These are phyloP conservation scores for Drosophila funebris DNA, from an alignment of 1,140 invertebrate genomes.

Conservation along the genomic window DNA sequence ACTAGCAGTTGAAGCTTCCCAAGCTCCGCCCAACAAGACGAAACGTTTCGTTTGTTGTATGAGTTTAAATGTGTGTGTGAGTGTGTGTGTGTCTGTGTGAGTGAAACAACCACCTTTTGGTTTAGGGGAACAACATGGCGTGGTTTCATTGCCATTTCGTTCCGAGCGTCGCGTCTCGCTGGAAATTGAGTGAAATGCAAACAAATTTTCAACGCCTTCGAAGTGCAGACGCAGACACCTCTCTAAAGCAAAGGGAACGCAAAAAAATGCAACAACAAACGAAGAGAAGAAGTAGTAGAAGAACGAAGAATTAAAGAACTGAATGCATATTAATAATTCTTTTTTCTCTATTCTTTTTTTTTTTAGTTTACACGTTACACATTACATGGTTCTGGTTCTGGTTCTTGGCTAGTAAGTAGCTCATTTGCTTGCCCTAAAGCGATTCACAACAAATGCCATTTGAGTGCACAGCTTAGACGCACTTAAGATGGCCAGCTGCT, in stretches of 20 bases:
- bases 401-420: constrained; percentile 2
- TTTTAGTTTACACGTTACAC: constrained; percentile 43
- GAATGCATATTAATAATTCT: constrained; percentile 61
- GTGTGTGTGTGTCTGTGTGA: constrained; percentile 18
- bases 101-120: constrained; percentile 29
- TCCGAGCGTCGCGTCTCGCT: constrained; percentile 37
- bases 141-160: constrained; percentile 68
- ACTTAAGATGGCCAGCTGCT: constrained; percentile 38
- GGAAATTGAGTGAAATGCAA: constrained; percentile 64
- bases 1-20: constrained; percentile 17
- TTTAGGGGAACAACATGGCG: constrained; percentile 61
- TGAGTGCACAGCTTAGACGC: constrained; percentile 54
- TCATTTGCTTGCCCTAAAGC: constrained; percentile 15
- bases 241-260: background rate
- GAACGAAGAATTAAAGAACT: constrained; percentile 38
- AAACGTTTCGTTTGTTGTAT: background rate
- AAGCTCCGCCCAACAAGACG: constrained; percentile 59
- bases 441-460: constrained; percentile 32
- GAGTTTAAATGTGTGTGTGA: constrained; percentile 1
- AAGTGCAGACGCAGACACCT: constrained; percentile 56
- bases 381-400: background rate
- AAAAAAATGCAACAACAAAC: too few relatives aligned
- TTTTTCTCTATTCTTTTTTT: background rate
- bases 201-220: constrained; percentile 52
- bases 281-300: constrained; percentile 27